phyloP scores from a whole-genome alignment of 2,888 invertebrate species.

The Hyposoter didymator region DNA sequence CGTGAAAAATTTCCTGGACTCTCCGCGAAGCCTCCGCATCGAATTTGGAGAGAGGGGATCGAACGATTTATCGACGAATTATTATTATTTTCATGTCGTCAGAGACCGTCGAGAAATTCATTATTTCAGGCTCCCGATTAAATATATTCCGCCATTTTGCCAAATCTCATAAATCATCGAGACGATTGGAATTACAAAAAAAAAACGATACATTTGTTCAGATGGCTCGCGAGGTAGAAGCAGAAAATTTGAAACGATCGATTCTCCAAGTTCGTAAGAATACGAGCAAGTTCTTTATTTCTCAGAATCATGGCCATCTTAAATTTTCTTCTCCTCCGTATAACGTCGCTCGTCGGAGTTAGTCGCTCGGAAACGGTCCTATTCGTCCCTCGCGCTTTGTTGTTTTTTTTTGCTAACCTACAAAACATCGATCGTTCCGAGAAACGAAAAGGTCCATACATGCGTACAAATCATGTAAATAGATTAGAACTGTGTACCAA shows the following conservation, averaged over 20 bases:
- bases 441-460: background rate
- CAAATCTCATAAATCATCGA: conserved; percentile 29
- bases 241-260: background rate
- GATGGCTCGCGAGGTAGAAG: background rate
- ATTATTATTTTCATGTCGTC: conserved; percentile 4
- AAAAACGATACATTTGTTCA: background rate
- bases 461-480: background rate
- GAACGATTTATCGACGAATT: background rate
- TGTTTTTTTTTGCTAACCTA: background rate
- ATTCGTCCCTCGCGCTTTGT: background rate
- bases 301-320: background rate
- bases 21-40: background rate
- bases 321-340: background rate
- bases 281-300: background rate
- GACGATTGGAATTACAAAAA: background rate
- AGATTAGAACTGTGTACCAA: conserved; percentile 6
- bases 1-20: background rate
- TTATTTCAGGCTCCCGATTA: background rate
- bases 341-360: background rate
- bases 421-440: background rate
- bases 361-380: background rate
- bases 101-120: background rate
- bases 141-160: background rate
- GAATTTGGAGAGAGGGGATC: background rate
- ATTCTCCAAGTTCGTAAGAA: background rate